phyloP scores from a whole-genome alignment of 2,888 invertebrate species.

The Amorpha juglandis region DNA sequence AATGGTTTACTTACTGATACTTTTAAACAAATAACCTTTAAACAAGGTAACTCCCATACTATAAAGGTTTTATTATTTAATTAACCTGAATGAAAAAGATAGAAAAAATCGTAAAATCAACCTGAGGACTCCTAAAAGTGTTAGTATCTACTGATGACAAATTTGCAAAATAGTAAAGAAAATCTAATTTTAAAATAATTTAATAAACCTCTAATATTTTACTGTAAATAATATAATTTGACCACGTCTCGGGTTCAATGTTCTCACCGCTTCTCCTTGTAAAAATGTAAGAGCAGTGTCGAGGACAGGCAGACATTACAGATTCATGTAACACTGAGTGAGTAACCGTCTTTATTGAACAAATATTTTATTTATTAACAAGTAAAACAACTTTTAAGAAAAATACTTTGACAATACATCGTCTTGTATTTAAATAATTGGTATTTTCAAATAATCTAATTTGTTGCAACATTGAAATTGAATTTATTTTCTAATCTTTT shows the following conservation, averaged over 20 bases:
- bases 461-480: not conserved
- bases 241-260: not conserved
- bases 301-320: conserved; percentile 31
- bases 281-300: conserved; percentile 39
- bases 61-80: no score
- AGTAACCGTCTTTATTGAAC: not conserved
- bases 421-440: not conserved
- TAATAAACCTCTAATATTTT: not conserved
- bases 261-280: conserved; percentile 33
- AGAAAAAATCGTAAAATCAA: no score
- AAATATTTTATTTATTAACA: conserved; percentile 3
- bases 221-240: not conserved
- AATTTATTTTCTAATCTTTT: not conserved
- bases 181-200: not conserved
- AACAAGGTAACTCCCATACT: no score
- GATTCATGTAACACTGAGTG: conserved; percentile 32
- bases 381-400: not conserved
- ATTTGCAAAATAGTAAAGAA: no score
- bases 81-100: no score
- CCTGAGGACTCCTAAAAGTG: not conserved
- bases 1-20: no score
- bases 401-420: not conserved
- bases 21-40: no score
- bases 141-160: not conserved
- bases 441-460: not conserved